Base-by-base conservation (phyloP, 2,113 vertebrate species). In the Astatotilapia flaviijosephi region DNA sequence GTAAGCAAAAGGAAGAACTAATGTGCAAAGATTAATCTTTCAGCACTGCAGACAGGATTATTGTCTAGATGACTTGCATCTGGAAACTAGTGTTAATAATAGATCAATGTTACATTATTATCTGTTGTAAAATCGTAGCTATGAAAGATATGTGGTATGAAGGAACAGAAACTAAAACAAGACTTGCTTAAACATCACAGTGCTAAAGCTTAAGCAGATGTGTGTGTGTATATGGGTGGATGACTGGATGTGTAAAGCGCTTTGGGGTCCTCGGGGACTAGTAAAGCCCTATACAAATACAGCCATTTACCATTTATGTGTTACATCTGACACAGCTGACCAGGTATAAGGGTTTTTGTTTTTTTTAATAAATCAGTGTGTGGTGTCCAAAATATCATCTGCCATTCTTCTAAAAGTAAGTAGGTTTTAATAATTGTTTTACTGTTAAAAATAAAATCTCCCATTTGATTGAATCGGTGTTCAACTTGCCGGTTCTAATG, bases 1-100 rank as follows among this genome's bases (percentile, higher is more conserved):
- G 96, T 97, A 85, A 96, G 95, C 35, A 35, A 17, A 45, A 42
- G 26, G 15, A 54, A 26, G 33, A 21, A 28, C n/a, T 88, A 28
- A 82, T 47, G 55, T 15, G 26, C 37, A 42, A 47, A 15, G 7
- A 37, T 77, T 80, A 31, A 77, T 23, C 70, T 56, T 9, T 6
- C 21, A 3, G 9, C 26, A 26, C 8, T 49, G 21, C n/a, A 35
- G 14, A 8, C 6, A 19, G 21, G 15, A 14, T n/a, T 2, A 7
- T 28, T 60, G 33, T 75, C 3, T 13, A 6, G 5, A 13, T 9
- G 3, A 10, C 10, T 31, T 47, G 12, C 55, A 54, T 26, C 37
- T 53, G 5, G 11, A 47, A 23, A 49, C 11, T 26, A 2, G 28
- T 49, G 11, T 60, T 55, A 35, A 58, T 26, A 7, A 13, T 3